Base-by-base conservation (phyloP, 1,140 invertebrate genomes). In the Dufourea novaeangliae region DNA sequence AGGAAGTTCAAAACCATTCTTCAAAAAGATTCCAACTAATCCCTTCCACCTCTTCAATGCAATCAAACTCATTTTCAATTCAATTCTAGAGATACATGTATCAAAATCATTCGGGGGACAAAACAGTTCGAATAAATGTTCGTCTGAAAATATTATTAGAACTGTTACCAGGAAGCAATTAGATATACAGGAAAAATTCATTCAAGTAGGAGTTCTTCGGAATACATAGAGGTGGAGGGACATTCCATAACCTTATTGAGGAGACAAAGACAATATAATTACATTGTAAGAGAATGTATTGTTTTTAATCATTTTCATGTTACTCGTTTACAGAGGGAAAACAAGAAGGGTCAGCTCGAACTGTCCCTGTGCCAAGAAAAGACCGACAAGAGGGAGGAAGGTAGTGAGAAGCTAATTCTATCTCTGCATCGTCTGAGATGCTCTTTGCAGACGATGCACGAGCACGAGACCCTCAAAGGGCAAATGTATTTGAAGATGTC, bases 401-500 rank as follows among this genome's bases (percentile, higher is more conserved):
- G 93, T 27, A 92, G 94, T 20, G 94, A 94, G 56, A 93, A 93
- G 72, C 91, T 95, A 68, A 76, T 92, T 27, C 67, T 93, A 68
- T 89, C 88, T 67, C 76, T 93, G 22, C 75, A 87, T 29, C 88
- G 91, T 64, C 68, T 93, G 25, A 90, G 95, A 78, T 95, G 95
- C 85, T 95, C 94, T 56, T 90, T 95, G 37, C 93, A 94, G 86
- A 95, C 94, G 27, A 95, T 95, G 95, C 94, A 95, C 69, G 93
- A 95, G 80, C 95, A 95, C 67, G 95, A 96, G 86, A 90, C 92
- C 68, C 92, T 93, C 61, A 95, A 95, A 91, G 95, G 95, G 20
- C 94, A 95, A 50, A 92, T 96, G 79, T 96, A 96, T 86, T 93
- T 96, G 62, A 96, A 96, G 91, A 96, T 96, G 66, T 95, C 95